A percentile compares a stretch with the other conserved stretches of the same genome.
Conservation (phyloP, 1,140 invertebrate genomes). For the Pygmarrhopalites habei region DNA sequence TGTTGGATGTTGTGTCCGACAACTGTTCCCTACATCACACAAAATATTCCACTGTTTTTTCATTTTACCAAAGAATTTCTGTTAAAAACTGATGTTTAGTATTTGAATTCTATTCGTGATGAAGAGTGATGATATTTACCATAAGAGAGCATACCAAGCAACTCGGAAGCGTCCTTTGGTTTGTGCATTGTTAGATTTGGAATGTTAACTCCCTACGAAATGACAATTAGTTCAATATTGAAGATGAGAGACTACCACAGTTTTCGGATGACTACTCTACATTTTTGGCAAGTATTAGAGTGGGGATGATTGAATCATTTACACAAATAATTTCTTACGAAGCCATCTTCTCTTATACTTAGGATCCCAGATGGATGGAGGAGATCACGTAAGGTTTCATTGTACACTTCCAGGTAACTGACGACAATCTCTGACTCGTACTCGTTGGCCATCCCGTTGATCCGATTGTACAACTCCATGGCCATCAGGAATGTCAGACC, state of each 20-base stretch:
- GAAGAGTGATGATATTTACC: no score
- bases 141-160: conserved; percentile 71
- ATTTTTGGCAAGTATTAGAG: no score
- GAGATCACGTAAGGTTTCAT: conserved; percentile 89
- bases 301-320: no score
- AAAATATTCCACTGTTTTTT: no score
- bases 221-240: no score
- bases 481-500: conserved; percentile 93
- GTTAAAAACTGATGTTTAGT: no score
- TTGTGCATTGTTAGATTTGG: conserved; percentile 72
- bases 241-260: no score
- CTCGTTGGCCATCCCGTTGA: conserved; percentile 60
- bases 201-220: conserved; percentile 68
- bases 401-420: conserved; percentile 66
- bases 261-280: no score
- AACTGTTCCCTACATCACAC: no score
- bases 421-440: conserved; percentile 60
- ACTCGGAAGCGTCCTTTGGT: conserved; percentile 69
- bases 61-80: no score
- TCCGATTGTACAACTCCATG: conserved; percentile 75
- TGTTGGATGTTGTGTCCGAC: conserved; percentile 93
- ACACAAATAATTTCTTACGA: no score
- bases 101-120: no score
- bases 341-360: conserved; percentile 75
- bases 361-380: conserved; percentile 66